Evolutionary conservation across 2,113 vertebrate genomes (phyloP).

Genomic region (Fulmarus glacialis): DNA sequence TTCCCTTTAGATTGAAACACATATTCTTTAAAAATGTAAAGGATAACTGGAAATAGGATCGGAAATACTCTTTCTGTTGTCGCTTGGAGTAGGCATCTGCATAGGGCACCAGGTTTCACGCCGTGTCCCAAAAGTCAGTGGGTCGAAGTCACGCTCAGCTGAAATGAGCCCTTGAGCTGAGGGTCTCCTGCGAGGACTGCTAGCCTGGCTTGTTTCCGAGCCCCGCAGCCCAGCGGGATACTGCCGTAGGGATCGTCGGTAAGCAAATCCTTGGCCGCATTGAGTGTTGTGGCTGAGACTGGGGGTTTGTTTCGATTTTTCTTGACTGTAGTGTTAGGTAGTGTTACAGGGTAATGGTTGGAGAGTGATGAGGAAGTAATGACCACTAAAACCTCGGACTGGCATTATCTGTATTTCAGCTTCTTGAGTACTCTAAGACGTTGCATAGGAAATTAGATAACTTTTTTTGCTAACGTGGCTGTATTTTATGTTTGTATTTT

Average conservation of each 20-base stretch:
- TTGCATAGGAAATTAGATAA: background rate
- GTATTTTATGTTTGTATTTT: background rate
- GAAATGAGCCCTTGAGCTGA: background rate
- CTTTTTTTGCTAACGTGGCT: background rate
- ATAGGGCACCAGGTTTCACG: background rate
- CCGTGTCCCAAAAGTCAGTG: rapidly evolving
- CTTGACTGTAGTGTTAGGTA: background rate
- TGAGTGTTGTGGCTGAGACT: background rate
- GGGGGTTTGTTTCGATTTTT: background rate
- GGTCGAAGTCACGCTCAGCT: background rate
- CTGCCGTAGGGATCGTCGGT: background rate
- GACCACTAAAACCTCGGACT: background rate
- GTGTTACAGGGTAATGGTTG: background rate
- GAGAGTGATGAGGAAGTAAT: background rate
- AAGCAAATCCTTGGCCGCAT: background rate
- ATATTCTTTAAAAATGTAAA: background rate
- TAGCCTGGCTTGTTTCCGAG: background rate
- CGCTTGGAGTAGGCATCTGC: background rate
- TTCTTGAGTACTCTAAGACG: background rate
- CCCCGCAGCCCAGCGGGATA: background rate
- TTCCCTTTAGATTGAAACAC: background rate
- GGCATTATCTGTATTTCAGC: background rate
- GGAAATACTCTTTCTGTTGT: background rate
- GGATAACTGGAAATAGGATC: background rate
- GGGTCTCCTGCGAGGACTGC: background rate